Evolutionary conservation across 2,113 vertebrate species (phyloP), one percentile per base, ranked within the genome.

Genomic region (Eidolon helvum): DNA sequence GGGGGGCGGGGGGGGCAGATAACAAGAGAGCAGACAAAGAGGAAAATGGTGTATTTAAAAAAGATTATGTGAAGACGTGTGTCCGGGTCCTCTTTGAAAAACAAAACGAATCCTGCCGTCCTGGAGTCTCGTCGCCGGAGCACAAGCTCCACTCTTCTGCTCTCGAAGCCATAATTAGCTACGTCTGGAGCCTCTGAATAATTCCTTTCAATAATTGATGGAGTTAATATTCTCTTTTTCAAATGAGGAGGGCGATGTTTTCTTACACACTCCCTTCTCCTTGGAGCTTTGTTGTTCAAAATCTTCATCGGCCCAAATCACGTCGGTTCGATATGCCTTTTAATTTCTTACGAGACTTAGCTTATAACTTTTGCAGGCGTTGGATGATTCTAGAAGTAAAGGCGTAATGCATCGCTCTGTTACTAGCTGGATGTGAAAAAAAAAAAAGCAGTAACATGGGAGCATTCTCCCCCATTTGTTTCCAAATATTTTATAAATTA

Each of bases 141-240:
- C 98, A 95, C 98, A 95, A 97, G 98, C 99, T 97, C 95, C 96
- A 98, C 98, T 50, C 45, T 5, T 98, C 98, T 97, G 98, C 99
- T 99, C 98, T 99, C 99, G 99, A 99, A 99, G 98, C 99, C 99
- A 98, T 99, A 99, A 99, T 99, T 99, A 99, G 99, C 99, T 99
- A 99, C 98, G 99, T 99, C 99, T 99, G 99, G 99, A 99, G 98
- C 98, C 98, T 99, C 99, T 99, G 98, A 98, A 98, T 99, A 99
- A 98, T 98, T 98, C 98, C 97, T 86, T 98, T 98, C 98, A 98
- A 98, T 98, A 97, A 96, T 74, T 94, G 97, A 97, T 96, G 97
- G 98, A 97, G 97, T 98, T 98, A 97, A 97, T 98, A 98, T 98
- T 97, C 97, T 98, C 96, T 96, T 96, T 95, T 97, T 85, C 4